A percentile compares a stretch with the other conserved stretches of the same genome.
These are phyloP conservation scores for Drosophila sp. DNA, from an alignment of 1,140 invertebrate species.

Conservation along the genomic window DNA sequence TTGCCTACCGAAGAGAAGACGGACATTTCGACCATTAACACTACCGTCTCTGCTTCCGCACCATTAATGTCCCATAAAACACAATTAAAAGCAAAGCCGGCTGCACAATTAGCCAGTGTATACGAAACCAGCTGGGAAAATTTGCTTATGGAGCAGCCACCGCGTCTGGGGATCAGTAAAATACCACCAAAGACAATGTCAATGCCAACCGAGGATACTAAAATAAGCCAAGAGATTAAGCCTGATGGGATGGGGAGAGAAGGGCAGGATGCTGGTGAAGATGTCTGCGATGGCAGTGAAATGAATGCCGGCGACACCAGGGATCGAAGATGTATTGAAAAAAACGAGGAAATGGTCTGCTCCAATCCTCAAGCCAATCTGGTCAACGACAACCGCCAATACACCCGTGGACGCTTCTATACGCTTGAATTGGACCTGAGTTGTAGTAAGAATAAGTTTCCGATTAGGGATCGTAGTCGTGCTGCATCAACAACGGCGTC, in stretches of 20 bases:
- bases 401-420: slow-evolving; percentile 71
- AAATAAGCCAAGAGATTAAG: slow-evolving; percentile 19
- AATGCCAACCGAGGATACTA: slow-evolving; percentile 28
- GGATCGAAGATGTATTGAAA: background rate
- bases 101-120: slow-evolving; percentile 73
- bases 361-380: slow-evolving; percentile 20
- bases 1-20: slow-evolving; percentile 44
- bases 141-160: slow-evolving; percentile 68
- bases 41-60: slow-evolving; percentile 10
- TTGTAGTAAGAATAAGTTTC: slow-evolving; percentile 82
- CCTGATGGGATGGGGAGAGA: slow-evolving; percentile 25
- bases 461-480: slow-evolving; percentile 76
- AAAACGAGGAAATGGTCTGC: background rate
- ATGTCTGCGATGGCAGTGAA: slow-evolving; percentile 57
- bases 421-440: slow-evolving; percentile 79
- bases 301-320: background rate
- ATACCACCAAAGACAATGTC: background rate
- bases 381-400: slow-evolving; percentile 69
- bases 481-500: slow-evolving; percentile 12
- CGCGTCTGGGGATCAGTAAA: slow-evolving; percentile 29
- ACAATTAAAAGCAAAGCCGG: slow-evolving; percentile 68
- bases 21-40: background rate
- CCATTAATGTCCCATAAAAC: slow-evolving; percentile 46
- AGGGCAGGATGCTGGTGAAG: slow-evolving; percentile 38
- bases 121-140: slow-evolving; percentile 82